Evolutionary conservation across 2,888 invertebrate genomes (phyloP), one percentile per base, ranked within the genome.

Genomic region (Lasioglossum malachurum): DNA sequence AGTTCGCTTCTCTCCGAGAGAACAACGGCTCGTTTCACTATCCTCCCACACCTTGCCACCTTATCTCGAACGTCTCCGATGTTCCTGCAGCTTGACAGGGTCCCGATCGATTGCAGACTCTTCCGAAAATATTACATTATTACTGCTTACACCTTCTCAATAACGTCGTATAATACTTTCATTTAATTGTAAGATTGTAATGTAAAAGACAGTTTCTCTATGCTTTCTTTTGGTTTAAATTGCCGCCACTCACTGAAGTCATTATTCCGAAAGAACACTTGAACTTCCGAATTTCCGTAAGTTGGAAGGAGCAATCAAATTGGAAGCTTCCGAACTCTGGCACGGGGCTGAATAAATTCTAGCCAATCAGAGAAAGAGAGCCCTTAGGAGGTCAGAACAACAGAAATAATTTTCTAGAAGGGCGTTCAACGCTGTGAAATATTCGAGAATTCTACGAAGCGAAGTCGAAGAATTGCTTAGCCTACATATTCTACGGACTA

Each of bases 1-100:
- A 88, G 87, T 84, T 64, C 31, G 27, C 16, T 46, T 75, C 38
- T 69, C 67, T 69, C 38, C 67, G 67, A 19, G 67, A 19, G 67
- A 35, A 69, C 67, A 69, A 69, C 67, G 67, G 35, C 31, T 38
- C 35, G 67, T 69, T 69, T 10, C 67, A 23, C 67, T 69, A 35
- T 69, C 67, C 19, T 38, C 35, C 31, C 64, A 31, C 64, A 12
- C 64, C 64, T 16, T 64, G 16, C 64, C 31, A 23, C 5, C 5
- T 64, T 31, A 5, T 16, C 27, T 64, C 16, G 16, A 16, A 64
- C 31, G 31, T 31, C 31, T 16, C 5, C 14, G 16, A 31, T 7
- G 16, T 31, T 27, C n/a, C 64, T 16, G 31, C 31, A 23, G 27
- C 27, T 31, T 0, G 31, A 31, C 4, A 14, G 53, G 0, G 8